Evolutionary conservation across 2,888 invertebrate genomes (phyloP), one percentile per base, ranked within the genome.

Genomic region (Xanthostigma xanthostigma): DNA sequence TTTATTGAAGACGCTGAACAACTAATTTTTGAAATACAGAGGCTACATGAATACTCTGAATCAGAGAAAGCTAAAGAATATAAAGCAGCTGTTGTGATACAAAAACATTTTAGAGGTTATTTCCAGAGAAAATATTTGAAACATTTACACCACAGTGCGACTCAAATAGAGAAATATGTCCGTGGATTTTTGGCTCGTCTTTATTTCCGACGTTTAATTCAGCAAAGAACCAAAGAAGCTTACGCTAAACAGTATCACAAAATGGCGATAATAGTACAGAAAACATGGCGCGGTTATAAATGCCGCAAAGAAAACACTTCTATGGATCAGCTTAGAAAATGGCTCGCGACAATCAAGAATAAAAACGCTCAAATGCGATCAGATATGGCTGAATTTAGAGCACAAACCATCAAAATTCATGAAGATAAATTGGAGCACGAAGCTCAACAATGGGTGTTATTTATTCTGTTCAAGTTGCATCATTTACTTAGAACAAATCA

Each of bases 391-490:
- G 27, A 27, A 27, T 27, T 27, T 27, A 27, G 27, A 27, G 27
- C 27, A 27, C 27, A 27, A 27, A 27, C 27, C 3, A 6, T 27
- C 27, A 27, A 27, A 13, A 14, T 36, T 40, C 53, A 54, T 35
- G 46, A 53, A 49, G 42, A 46, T 43, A 36, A 49, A 44, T 43
- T 57, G 33, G 57, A 58, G 40, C 54, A 56, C 9, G 58, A 60
- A 45, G 55, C 57, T 27, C 56, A 59, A 45, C 51, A 59, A 44
- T 60, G 58, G 57, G 61, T 66, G 17, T 44, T 64, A 35, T 55
- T 56, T 48, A 57, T 60, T 27, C 50, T 67, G 8, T 66, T 65
- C 49, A 65, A 66, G 49, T 55, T 64, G 17, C 68, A 67, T 54
- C 67, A 68, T 56, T 53, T 65, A 34, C 41, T 66, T 10, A 55